Base-by-base conservation (phyloP, 2,797 vertebrate genomes). In the Selene dorsalis region DNA sequence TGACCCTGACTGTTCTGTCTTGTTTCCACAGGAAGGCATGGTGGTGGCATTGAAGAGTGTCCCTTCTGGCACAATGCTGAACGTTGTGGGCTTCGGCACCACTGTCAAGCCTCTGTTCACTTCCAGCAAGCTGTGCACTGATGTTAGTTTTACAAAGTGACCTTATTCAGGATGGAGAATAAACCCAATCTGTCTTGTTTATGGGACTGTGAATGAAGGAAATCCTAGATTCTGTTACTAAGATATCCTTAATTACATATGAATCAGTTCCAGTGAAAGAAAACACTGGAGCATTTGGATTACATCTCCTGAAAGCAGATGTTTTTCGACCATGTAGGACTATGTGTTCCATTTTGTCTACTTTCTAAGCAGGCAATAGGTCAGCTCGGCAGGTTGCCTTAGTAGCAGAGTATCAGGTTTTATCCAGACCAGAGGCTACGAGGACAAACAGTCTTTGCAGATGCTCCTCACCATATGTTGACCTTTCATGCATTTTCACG, bases 41-140 rank as follows among this genome's bases (percentile, higher is more conserved):
- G 75, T 96, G 88, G 93, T 99, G 82, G 96, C 96, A 2, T 79
- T 98, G 87, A 98, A 98, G 93, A 99, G 97, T 63, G 95, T 99
- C 35, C 98, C 98, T 0, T 87, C 95, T 0, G 93, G 95, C 80
- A 97, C 96, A 0, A 93, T 97, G 89, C 88, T 99, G 87, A 99
- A 99, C 87, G 43, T 99, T 0, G 93, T 95, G 9, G 80, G 93
- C 62, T 96, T 98, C 0, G 92, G 96, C 6, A 57, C 94, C 0
- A 90, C 91, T 0, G 84, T 96, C 88, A 96, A 94, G 84, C 95
- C 96, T 0, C 88, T 98, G 73, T 99, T 98, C 91, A 87, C 93
- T 3, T 92, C 95, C 87, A 99, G 98, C 95, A 96, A 92, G 82
- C 92, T 94, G 73, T 97, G 97, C 91, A 96, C 92, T 70, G 96